Conservation (phyloP, 2,888 invertebrate species). For the Chrysomela aeneicollis region DNA sequence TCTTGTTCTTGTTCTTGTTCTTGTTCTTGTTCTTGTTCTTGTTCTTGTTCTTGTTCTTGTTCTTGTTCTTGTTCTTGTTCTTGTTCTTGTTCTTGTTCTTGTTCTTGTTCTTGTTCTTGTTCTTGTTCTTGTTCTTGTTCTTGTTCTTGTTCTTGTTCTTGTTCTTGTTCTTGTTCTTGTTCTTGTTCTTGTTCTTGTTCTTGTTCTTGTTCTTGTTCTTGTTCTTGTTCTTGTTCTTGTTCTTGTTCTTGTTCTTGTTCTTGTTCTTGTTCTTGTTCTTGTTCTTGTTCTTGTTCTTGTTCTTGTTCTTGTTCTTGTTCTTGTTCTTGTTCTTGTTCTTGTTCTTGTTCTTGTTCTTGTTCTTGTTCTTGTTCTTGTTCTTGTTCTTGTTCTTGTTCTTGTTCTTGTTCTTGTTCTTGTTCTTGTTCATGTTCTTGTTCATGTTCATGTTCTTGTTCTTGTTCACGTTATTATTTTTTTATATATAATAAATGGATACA, state of each 20-base stretch:
- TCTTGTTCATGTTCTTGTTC: background rate
- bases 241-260: background rate
- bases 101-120: background rate
- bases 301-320: background rate
- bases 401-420: constrained; percentile 9
- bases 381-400: background rate
- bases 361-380: background rate
- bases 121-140: background rate
- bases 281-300: background rate
- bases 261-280: constrained; percentile 3
- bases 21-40: background rate
- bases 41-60: background rate
- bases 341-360: constrained; percentile 7
- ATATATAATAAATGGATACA: background rate
- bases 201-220: constrained; percentile 3
- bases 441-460: constrained; percentile 5
- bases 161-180: background rate
- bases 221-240: background rate
- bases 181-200: background rate
- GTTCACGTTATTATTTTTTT: constrained; percentile 3
- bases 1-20: constrained; percentile 1
- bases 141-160: constrained; percentile 5
- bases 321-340: background rate
- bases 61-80: constrained; percentile 2
- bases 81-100: background rate